Evolutionary conservation across 2,797 vertebrate species (phyloP).

Genomic region (Rhinichthys osculus): DNA sequence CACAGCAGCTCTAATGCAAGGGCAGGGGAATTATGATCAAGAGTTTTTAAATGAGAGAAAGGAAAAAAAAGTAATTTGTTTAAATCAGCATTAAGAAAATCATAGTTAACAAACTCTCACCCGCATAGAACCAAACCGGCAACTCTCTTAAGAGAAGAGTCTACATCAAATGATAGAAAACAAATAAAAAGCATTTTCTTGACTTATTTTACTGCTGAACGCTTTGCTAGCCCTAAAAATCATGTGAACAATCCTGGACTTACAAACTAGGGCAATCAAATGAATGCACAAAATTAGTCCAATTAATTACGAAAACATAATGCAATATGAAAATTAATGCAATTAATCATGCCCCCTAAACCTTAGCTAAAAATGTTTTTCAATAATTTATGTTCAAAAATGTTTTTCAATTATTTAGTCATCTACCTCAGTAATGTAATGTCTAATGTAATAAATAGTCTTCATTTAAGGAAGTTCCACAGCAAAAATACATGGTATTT

Average conservation of each 20-base stretch:
- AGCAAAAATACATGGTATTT: not conserved
- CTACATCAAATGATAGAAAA: not conserved
- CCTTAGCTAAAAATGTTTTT: not conserved
- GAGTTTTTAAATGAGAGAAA: not conserved
- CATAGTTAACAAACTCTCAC: not conserved
- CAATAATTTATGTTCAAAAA: not conserved
- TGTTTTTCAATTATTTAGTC: not conserved
- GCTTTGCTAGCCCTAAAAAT: not conserved
- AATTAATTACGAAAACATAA: slow-evolving; percentile 14
- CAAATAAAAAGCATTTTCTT: not conserved
- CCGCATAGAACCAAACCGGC: not conserved
- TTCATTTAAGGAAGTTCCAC: not conserved
- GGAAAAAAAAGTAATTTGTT: not conserved
- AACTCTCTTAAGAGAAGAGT: not conserved
- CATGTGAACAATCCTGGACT: not conserved
- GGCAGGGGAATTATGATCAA: slow-evolving; percentile 20
- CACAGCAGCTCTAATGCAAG: slow-evolving; percentile 31
- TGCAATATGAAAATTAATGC: not conserved
- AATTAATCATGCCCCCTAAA: slow-evolving; percentile 25
- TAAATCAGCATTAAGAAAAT: too few species aligned
- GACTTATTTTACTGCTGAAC: not conserved
- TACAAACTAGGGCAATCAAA: slow-evolving; percentile 23
- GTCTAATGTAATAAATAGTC: not conserved
- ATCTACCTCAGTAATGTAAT: not conserved
- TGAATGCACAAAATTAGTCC: not conserved